These are phyloP conservation scores for Chondrilla cf. caribensis DNA, from an alignment of 37 sponge, comb jelly and placozoan genomes.

Conservation along the genomic window DNA sequence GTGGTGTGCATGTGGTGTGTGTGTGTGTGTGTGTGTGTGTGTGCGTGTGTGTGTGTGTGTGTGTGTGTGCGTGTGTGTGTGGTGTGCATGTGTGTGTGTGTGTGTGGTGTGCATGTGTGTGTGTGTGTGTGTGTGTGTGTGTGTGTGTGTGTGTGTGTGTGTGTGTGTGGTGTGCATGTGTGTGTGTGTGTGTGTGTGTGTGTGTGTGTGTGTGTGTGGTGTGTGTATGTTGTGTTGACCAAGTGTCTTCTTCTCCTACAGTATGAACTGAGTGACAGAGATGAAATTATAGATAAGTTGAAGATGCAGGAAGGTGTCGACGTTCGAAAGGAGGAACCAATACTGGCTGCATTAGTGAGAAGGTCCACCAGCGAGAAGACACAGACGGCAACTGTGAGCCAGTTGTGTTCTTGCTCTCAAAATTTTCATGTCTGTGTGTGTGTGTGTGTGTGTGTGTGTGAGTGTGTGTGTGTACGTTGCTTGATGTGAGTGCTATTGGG, in stretches of 20 bases:
- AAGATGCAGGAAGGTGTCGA: neutral
- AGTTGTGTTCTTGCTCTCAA: neutral
- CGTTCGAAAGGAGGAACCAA: neutral
- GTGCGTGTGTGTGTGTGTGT: neutral
- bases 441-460: no score
- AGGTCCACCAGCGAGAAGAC: neutral
- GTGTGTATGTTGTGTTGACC: no score
- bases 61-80: conserved; percentile 18
- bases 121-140: conserved; percentile 21
- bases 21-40: conserved; percentile 12
- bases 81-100: no score
- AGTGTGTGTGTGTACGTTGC: no score
- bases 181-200: neutral
- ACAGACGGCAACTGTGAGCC: conserved; percentile 6
- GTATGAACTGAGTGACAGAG: conserved; percentile 20
- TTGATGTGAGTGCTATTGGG: no score
- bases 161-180: neutral
- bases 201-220: neutral
- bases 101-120: no score
- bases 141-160: conserved; percentile 21
- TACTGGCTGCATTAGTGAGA: neutral
- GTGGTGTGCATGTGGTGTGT: no score
- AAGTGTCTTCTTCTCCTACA: neutral
- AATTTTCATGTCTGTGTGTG: neutral
- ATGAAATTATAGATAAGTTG: conserved; percentile 3